Evolutionary conservation across 35 echinoderm and acorn worm species (phyloP), one percentile per base, ranked within the genome.

Genomic region (Holothuria glaberrima): DNA sequence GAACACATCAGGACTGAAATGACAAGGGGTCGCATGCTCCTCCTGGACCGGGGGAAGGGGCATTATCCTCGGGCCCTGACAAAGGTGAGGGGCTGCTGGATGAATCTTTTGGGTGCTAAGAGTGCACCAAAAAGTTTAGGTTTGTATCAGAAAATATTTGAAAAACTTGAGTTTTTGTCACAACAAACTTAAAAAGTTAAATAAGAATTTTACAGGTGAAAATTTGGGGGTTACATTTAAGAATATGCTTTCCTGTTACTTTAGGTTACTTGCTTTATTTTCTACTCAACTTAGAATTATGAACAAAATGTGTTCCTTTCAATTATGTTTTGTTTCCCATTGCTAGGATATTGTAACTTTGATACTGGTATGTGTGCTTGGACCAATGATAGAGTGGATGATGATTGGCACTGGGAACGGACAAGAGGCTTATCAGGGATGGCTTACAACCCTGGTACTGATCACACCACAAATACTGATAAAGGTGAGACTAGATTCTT

Each of bases 291-390:
- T n/a, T n/a, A n/a, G n/a, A n/a, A n/a, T n/a, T n/a, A n/a, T n/a
- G n/a, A n/a, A 63, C n/a, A n/a, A 68, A 31, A 22, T 44, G n/a
- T 44, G 30, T 80, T 2, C 12, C 46, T 31, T 25, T 48, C 28
- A 69, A 14, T 16, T 78, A 3, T 9, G 2, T 38, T 38, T 78
- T 33, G 31, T 48, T 78, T 10, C 9, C 38, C 38, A 0, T 78
- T 45, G 21, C 80, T 54, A 95, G 94, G 94, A 13, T 90, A 87
- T 45, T 95, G 94, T 71, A 87, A 92, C 60, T 95, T 95, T 90
- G 94, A 95, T 33, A 59, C 16, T 33, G 82, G 88, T 7, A 58
- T 62, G 5, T 95, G 94, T 68, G 76, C 86, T 12, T 95, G 94
- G 94, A n/a, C 59, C 1, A 86, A 95, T 28, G 94, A 92, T 6